These are phyloP conservation scores for Coccyzus lansbergi DNA, from an alignment of 2,797 vertebrate species.

Conservation along the genomic window DNA sequence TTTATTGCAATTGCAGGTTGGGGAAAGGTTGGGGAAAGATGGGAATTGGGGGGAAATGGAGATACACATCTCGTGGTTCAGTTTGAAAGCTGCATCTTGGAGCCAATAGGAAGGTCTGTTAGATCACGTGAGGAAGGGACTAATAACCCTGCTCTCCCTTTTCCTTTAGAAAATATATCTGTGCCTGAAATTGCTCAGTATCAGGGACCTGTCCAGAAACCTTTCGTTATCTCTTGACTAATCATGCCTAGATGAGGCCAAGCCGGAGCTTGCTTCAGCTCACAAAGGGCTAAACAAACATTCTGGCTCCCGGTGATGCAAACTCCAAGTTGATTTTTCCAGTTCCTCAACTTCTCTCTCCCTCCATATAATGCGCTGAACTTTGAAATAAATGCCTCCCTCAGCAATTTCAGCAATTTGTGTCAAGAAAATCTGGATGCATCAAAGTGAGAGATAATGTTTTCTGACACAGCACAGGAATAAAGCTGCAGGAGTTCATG, in stretches of 20 bases:
- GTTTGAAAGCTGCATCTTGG: slow-evolving; percentile 1
- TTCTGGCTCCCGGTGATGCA: slow-evolving; percentile 56
- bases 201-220: background rate
- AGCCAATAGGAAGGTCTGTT: background rate
- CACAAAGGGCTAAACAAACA: slow-evolving; percentile 72
- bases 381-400: slow-evolving; percentile 69
- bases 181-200: background rate
- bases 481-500: slow-evolving; percentile 39
- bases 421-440: slow-evolving; percentile 71
- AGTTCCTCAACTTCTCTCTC: slow-evolving; percentile 66
- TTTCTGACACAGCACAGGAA: slow-evolving; percentile 63
- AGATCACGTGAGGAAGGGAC: background rate
- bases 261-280: slow-evolving; percentile 64
- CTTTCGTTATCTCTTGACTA: slow-evolving; percentile 56
- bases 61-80: background rate
- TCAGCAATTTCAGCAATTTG: slow-evolving; percentile 69
- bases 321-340: slow-evolving; percentile 72
- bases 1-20: background rate
- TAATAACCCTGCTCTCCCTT: background rate
- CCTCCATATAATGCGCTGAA: slow-evolving; percentile 42
- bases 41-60: background rate
- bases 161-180: background rate
- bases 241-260: slow-evolving; percentile 58
- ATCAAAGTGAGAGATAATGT: slow-evolving; percentile 56
- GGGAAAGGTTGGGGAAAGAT: background rate